Base-by-base conservation (phyloP, 2,888 invertebrate genomes). In the Sesia bembeciformis region DNA sequence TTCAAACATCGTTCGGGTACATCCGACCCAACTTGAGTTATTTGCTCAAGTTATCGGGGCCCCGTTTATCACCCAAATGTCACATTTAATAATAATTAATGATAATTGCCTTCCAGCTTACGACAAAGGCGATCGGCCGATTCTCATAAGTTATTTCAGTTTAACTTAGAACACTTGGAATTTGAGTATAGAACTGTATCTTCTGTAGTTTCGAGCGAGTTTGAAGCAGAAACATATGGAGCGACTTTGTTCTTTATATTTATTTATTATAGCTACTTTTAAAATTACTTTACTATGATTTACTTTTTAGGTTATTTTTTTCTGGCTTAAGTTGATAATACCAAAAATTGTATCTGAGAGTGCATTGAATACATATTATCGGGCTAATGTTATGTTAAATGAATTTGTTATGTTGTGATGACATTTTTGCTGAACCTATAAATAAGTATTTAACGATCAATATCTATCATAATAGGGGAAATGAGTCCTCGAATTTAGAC, bases 41-140 rank as follows among this genome's bases (percentile, higher is more conserved):
- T 88, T 86, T 83, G 83, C 74, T 64, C 84, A 85, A 87, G 84
- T 86, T 88, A 89, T 89, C 88, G 82, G 83, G 67, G 74, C 65
- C 64, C 80, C 86, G 85, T 88, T 87, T 85, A 87, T 88, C 88
- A 86, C 74, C 63, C 64, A 74, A 78, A 70, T 79, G 87, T 87
- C 87, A 82, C 84, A 85, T 89, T 88, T 89, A 89, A 89, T 89
- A 87, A 89, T 89, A 86, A 89, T 88, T 86, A 88, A 89, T 88
- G 88, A 85, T 89, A 89, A 89, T 89, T 89, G 88, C 86, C 81
- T 81, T 76, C 78, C 74, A 84, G 89, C 88, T 88, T 86, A 87
- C 77, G 73, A 74, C 82, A 84, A 84, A 88, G 85, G 86, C 89
- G 86, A 88, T 88, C 84, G 88, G 84, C 80, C 86, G 82, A 86